Percentiles rank a stretch among this genome's conserved stretches.
phyloP scores from a whole-genome alignment of 2,888 invertebrate genomes.

The Drosophila gaucha region DNA sequence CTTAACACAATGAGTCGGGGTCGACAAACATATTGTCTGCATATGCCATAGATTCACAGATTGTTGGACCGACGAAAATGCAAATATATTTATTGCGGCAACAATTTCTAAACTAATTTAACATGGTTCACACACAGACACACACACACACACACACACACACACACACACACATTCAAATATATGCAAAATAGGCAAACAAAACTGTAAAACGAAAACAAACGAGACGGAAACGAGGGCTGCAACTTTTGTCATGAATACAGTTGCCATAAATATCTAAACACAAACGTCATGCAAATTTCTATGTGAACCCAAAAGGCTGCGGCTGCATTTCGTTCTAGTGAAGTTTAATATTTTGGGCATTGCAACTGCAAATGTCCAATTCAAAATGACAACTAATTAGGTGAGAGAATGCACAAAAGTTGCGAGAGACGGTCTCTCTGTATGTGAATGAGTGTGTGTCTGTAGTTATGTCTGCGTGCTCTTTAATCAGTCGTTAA shows the following conservation, averaged over 20 bases:
- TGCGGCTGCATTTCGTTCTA: background rate
- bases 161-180: slow-evolving; percentile 5
- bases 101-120: slow-evolving; percentile 75
- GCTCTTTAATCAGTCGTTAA: slow-evolving; percentile 10
- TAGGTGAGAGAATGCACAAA: slow-evolving; percentile 20
- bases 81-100: slow-evolving; percentile 72
- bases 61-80: slow-evolving; percentile 49
- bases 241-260: slow-evolving; percentile 70
- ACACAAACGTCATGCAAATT: slow-evolving; percentile 36
- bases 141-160: background rate
- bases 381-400: slow-evolving; percentile 50
- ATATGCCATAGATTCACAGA: slow-evolving; percentile 39
- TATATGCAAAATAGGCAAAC: slow-evolving; percentile 60
- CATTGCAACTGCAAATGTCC: slow-evolving; percentile 25
- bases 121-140: slow-evolving; percentile 24
- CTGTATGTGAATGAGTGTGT: background rate
- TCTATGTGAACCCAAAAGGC: slow-evolving; percentile 7
- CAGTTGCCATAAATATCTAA: slow-evolving; percentile 67
- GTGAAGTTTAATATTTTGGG: slow-evolving; percentile 13
- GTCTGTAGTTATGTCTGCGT: background rate
- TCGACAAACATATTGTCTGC: slow-evolving; percentile 55
- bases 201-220: slow-evolving; percentile 39
- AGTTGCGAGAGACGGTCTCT: no score
- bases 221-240: slow-evolving; percentile 58
- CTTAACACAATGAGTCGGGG: slow-evolving; percentile 11